These are phyloP conservation scores for Cataglyphis livida DNA, from an alignment of 2,888 invertebrate species.

Conservation along the genomic window DNA sequence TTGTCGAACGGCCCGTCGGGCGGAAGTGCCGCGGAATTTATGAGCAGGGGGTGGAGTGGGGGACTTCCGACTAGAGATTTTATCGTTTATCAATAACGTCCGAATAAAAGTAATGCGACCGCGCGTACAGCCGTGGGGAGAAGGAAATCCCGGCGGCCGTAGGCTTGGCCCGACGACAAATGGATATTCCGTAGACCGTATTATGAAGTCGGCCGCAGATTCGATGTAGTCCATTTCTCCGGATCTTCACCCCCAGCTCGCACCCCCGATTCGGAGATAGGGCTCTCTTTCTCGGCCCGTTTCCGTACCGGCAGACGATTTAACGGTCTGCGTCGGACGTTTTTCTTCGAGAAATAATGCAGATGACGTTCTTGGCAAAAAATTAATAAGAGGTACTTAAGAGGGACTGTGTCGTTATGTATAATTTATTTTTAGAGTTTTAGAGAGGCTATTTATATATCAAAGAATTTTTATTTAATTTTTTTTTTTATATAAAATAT, in stretches of 20 bases:
- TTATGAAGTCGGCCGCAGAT: constrained; percentile 68
- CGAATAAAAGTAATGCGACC: constrained; percentile 72
- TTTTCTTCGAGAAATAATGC: constrained; percentile 57
- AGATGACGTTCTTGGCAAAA: constrained; percentile 27
- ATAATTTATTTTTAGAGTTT: constrained; percentile 20
- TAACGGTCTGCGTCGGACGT: constrained; percentile 51
- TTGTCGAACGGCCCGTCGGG: constrained; percentile 81
- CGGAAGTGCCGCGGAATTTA: constrained; percentile 81
- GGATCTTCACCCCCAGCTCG: constrained; percentile 24
- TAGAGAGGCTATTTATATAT: neutral
- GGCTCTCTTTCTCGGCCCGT: constrained; percentile 35
- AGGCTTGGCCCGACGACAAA: constrained; percentile 67
- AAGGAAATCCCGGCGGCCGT: constrained; percentile 50
- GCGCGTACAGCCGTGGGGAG: constrained; percentile 33
- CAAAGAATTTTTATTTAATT: neutral
- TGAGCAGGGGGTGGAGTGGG: constrained; percentile 68
- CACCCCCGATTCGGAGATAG: constrained; percentile 23
- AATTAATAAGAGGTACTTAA: constrained; percentile 39
- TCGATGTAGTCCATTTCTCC: constrained; percentile 63
- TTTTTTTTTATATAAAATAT: neutral
- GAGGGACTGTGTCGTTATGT: neutral
- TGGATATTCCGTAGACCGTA: constrained; percentile 75
- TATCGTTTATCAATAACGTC: constrained; percentile 83
- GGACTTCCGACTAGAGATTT: constrained; percentile 79
- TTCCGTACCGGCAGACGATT: constrained; percentile 40